Evolutionary conservation across 1,140 invertebrate species (phyloP).

Genomic region (Triops longicaudatus): DNA sequence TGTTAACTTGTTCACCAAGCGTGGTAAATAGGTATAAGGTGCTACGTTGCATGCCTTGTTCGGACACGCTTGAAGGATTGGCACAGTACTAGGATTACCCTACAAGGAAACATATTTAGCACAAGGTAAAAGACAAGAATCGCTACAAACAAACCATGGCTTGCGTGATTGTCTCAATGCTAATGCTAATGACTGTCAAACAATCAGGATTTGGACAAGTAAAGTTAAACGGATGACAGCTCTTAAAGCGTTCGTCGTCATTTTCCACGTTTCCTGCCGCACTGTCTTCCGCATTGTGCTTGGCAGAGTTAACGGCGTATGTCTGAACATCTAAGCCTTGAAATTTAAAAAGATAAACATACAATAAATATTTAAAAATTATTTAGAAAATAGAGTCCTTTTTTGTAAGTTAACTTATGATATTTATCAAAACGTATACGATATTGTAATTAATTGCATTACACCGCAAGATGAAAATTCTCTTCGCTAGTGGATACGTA

Average conservation of each 20-base stretch:
- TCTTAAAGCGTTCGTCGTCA: constrained; percentile 62
- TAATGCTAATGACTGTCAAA: constrained; percentile 40
- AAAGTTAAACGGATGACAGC: constrained; percentile 52
- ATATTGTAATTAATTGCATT: too few species aligned
- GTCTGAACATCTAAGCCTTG: constrained; percentile 45
- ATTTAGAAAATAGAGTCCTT: not conserved
- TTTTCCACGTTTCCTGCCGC: constrained; percentile 43
- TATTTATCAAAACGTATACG: not conserved
- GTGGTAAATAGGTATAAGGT: constrained; percentile 36
- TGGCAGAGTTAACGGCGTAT: constrained; percentile 40
- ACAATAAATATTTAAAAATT: too few species aligned
- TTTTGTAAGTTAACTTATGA: too few species aligned
- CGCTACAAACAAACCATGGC: constrained; percentile 32
- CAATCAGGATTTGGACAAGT: constrained; percentile 42
- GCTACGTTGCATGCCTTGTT: constrained; percentile 52
- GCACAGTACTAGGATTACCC: constrained; percentile 40
- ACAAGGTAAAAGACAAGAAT: constrained; percentile 44
- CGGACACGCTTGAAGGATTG: constrained; percentile 54
- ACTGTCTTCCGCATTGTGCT: constrained; percentile 45
- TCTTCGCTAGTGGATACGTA: constrained; percentile 7
- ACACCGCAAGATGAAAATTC: not conserved
- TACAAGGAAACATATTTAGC: constrained; percentile 43
- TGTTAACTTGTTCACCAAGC: constrained; percentile 53
- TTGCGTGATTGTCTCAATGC: constrained; percentile 37
- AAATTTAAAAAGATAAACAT: not conserved